phyloP scores from a whole-genome alignment of 2,888 invertebrate species.

The Eurytoma californica region DNA sequence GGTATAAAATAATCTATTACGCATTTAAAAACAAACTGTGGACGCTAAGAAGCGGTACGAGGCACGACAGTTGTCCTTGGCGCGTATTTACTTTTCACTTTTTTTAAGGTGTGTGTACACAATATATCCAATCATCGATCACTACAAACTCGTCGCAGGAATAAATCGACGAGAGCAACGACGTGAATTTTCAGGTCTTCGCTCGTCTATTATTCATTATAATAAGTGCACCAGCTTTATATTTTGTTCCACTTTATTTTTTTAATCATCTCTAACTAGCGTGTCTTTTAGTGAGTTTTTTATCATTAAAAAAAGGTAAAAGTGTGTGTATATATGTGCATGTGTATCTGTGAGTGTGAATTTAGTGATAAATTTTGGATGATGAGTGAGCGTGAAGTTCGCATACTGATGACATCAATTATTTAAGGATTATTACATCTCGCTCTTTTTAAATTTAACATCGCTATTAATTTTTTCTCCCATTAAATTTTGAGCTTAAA shows the following conservation, averaged over 20 bases:
- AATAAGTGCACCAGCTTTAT: constrained; percentile 55
- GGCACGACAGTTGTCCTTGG: constrained; percentile 2
- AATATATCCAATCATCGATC: constrained; percentile 47
- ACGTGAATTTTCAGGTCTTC: constrained; percentile 42
- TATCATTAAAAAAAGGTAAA: constrained; percentile 22
- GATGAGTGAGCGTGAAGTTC: constrained; percentile 57
- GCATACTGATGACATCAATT: constrained; percentile 58
- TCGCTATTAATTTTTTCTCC: constrained; percentile 16
- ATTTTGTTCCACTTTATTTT: constrained; percentile 31
- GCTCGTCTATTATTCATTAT: constrained; percentile 49
- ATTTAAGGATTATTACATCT: constrained; percentile 51
- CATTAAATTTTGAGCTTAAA: constrained; percentile 41
- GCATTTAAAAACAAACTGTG: constrained; percentile 31
- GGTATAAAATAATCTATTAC: constrained; percentile 47
- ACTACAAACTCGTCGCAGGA: constrained; percentile 43
- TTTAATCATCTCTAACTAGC: constrained; percentile 40
- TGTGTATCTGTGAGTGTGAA: constrained; percentile 48
- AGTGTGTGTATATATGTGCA: constrained; percentile 39
- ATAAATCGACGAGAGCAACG: constrained; percentile 40
- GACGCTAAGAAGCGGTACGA: constrained; percentile 18
- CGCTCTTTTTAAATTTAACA: constrained; percentile 46
- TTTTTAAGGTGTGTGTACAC: constrained; percentile 26
- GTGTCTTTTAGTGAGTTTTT: constrained; percentile 32
- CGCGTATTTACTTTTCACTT: constrained; percentile 10
- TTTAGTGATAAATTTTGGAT: constrained; percentile 43